These are phyloP conservation scores for Pardosa pseudoannulata DNA, from an alignment of 2,888 invertebrate genomes.

Conservation along the genomic window DNA sequence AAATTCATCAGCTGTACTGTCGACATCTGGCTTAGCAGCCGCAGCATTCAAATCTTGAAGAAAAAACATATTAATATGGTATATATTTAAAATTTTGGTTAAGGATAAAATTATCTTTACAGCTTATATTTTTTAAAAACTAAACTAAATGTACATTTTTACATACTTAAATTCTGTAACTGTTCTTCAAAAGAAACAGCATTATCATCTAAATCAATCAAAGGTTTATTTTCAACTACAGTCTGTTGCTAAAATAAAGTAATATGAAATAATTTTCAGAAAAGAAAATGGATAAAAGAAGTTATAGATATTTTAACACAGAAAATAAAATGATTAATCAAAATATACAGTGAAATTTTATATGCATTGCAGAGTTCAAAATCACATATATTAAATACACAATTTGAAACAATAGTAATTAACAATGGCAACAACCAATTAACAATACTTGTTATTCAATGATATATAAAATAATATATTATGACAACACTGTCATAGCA, in stretches of 20 bases:
- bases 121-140: not conserved
- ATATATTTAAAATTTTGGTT: not conserved
- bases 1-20: constrained; percentile 54
- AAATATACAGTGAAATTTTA: no score
- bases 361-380: no score
- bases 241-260: constrained; percentile 38
- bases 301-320: no score
- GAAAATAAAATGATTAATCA: no score
- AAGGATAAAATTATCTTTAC: not conserved
- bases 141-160: not conserved
- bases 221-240: constrained; percentile 45
- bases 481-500: no score
- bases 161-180: constrained; percentile 52
- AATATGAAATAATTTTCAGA: no score
- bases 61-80: not conserved
- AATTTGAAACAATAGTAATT: no score
- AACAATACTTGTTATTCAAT: no score
- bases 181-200: constrained; percentile 40
- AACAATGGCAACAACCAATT: no score
- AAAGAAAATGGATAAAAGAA: no score
- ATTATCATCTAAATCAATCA: constrained; percentile 69
- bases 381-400: no score
- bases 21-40: not conserved
- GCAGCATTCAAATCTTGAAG: constrained; percentile 27
- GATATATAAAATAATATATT: no score